Evolutionary conservation across 2,113 vertebrate species (phyloP).

Genomic region (Psilopsiagon aurifrons): DNA sequence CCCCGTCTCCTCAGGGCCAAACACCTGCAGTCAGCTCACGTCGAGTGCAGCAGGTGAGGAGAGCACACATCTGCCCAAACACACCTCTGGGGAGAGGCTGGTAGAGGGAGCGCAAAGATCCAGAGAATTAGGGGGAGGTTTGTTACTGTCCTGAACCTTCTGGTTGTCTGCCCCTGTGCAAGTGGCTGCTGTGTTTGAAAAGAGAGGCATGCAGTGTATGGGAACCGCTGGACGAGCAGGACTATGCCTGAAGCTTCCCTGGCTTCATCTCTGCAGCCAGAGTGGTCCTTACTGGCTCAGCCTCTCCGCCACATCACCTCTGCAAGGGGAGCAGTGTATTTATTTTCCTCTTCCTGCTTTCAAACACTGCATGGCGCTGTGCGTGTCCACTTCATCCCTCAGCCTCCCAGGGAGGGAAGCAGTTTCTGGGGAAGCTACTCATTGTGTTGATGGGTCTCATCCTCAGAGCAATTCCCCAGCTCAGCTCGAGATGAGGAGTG

Average conservation of each 20-base stretch:
- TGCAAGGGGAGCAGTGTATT: neutral
- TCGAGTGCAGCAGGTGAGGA: neutral
- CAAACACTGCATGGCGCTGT: fast-evolving
- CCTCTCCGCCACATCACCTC: neutral
- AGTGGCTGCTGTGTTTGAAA: neutral
- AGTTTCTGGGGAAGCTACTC: neutral
- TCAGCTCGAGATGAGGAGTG: neutral
- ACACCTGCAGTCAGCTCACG: neutral
- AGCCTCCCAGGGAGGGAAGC: neutral
- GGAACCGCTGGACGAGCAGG: neutral
- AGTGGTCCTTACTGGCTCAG: neutral
- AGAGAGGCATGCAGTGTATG: neutral
- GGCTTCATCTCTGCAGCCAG: neutral
- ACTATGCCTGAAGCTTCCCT: neutral
- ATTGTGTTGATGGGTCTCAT: neutral
- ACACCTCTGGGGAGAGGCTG: neutral
- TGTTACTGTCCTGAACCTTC: neutral
- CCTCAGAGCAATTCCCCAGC: neutral
- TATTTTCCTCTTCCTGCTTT: neutral
- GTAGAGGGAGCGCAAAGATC: neutral
- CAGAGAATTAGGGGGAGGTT: neutral
- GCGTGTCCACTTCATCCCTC: neutral
- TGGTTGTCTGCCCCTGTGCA: neutral
- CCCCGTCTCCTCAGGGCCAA: neutral
- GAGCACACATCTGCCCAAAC: neutral